phyloP scores from a whole-genome alignment of 2,113 vertebrate species.

The Chrysemys picta region DNA sequence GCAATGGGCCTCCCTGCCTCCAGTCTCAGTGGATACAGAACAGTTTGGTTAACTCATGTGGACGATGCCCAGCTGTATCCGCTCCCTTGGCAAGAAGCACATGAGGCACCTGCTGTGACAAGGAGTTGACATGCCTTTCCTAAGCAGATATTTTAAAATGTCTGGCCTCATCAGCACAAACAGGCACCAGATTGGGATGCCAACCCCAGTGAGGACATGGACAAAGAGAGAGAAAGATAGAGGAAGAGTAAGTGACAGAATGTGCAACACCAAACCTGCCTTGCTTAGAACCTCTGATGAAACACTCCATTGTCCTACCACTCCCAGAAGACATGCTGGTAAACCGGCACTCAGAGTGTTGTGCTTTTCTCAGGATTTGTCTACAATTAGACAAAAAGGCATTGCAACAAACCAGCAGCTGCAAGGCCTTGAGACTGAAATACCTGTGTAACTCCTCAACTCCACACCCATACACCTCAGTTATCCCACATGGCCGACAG shows the following conservation, averaged over 20 bases:
- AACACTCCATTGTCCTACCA: neutral
- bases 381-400: neutral
- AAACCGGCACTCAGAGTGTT: rapidly evolving
- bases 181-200: neutral
- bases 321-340: neutral
- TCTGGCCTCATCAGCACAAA: neutral
- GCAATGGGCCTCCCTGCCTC: neutral
- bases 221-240: neutral
- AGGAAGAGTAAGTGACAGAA: neutral
- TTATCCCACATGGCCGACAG: neutral
- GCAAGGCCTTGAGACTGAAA: neutral
- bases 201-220: neutral
- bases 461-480: neutral
- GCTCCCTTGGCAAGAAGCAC: neutral
- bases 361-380: neutral
- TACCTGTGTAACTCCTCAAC: neutral
- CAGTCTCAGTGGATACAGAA: neutral
- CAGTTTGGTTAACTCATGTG: neutral
- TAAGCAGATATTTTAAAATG: neutral
- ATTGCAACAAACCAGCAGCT: too few species aligned
- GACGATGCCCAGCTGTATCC: neutral
- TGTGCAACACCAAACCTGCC: neutral
- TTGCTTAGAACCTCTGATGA: neutral
- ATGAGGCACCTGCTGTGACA: neutral
- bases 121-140: neutral